phyloP scores from a whole-genome alignment of 2,888 invertebrate genomes.

The Aplocera efformata region DNA sequence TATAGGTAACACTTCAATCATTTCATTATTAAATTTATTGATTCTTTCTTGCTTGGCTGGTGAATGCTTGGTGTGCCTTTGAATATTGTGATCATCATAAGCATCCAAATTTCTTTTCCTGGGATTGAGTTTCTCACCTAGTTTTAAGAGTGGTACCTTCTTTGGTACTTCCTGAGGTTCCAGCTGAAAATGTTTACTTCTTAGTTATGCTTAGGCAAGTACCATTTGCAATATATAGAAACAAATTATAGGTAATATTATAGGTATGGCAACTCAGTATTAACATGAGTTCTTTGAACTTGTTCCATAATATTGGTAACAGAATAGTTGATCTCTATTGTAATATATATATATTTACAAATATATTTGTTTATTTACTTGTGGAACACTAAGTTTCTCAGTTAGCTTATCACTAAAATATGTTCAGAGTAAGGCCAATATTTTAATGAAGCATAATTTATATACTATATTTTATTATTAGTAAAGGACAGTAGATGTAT shows the following conservation, averaged over 20 bases:
- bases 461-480: too few relatives aligned
- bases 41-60: conserved; percentile 1
- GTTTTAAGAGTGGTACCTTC: conserved; percentile 39
- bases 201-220: background rate
- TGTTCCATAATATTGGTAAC: too few relatives aligned
- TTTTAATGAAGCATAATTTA: too few relatives aligned
- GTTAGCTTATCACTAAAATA: too few relatives aligned
- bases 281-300: too few relatives aligned
- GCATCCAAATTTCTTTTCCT: conserved; percentile 61
- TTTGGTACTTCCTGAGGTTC: conserved; percentile 24
- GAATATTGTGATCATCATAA: conserved; percentile 10
- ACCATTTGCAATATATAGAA: conserved; percentile 1
- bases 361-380: too few relatives aligned
- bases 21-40: background rate
- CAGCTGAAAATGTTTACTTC: conserved; percentile 27
- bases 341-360: too few relatives aligned
- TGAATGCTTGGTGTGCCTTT: background rate
- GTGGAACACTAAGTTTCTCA: conserved; percentile 1
- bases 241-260: too few relatives aligned
- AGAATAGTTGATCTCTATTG: too few relatives aligned
- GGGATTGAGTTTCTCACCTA: conserved; percentile 52
- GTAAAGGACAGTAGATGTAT: too few relatives aligned
- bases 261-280: too few relatives aligned
- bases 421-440: too few relatives aligned
- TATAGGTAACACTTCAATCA: background rate